These are phyloP conservation scores for Hyaena hyaena DNA, from an alignment of 2,113 vertebrate species.

Conservation along the genomic window DNA sequence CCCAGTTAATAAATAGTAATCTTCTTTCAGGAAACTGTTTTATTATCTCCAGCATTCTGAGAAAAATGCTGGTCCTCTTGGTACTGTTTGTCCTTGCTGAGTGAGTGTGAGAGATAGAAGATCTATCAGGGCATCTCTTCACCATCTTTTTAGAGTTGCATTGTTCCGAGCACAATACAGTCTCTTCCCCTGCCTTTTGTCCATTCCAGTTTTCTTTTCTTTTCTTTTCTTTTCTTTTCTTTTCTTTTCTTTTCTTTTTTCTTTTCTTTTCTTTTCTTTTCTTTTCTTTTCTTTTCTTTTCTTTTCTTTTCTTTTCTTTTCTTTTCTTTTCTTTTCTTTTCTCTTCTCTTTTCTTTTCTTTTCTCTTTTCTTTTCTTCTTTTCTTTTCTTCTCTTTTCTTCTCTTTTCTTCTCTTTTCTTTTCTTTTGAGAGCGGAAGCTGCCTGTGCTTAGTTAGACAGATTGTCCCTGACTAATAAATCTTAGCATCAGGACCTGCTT, in stretches of 20 bases:
- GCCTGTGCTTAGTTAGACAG: constrained; percentile 77
- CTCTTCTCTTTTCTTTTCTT: neutral
- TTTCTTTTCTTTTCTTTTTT: constrained; percentile 55
- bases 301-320: neutral
- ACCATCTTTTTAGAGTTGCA: constrained; percentile 75
- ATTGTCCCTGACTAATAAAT: constrained; percentile 75
- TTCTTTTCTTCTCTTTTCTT: too few species aligned
- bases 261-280: neutral
- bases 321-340: neutral
- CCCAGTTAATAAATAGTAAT: constrained; percentile 2
- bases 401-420: neutral
- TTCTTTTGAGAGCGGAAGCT: constrained; percentile 76
- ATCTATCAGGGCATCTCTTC: constrained; percentile 77
- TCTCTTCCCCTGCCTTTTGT: constrained; percentile 78
- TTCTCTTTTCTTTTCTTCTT: constrained; percentile 63
- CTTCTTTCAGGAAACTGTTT: neutral
- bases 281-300: neutral
- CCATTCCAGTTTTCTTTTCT: constrained; percentile 50
- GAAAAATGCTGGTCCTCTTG: constrained; percentile 49
- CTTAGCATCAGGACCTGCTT: constrained; percentile 70
- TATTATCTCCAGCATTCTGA: neutral
- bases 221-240: neutral
- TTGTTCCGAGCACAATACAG: constrained; percentile 73
- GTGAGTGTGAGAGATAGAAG: constrained; percentile 7
- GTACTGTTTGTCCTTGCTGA: constrained; percentile 56